Base-by-base conservation (phyloP, 1,140 invertebrate genomes). In the Platyura marginata region DNA sequence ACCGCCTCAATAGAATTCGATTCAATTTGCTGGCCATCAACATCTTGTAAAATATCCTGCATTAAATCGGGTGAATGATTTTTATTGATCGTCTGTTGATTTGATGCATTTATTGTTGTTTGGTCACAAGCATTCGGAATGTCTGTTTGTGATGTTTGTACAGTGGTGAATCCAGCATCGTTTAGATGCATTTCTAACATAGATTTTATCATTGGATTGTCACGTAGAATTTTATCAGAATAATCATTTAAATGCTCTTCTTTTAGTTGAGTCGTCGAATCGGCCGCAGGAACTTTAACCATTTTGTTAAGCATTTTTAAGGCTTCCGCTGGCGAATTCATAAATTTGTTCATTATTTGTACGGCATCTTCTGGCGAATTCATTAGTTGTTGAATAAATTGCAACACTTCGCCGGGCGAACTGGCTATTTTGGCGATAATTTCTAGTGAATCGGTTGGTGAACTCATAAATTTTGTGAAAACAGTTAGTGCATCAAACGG, bases 401-500 rank as follows among this genome's bases (percentile, higher is more conserved):
- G 51, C 2, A 61, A 47, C 36, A 61, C 58, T 40, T 61, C 59
- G 15, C 53, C 50, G 3, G 59, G 59, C n/a, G 59, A 61, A 42
- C 52, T 56, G 21, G 56, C 55, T 40, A 61, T 52, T 44, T 61
- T 61, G 4, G 55, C 56, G 34, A 61, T 61, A 8, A 61, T 61
- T 48, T 61, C 58, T 19, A 61, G 48, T 10, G 58, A 55, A 46
- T 61, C 59, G 15, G 55, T 59, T 16, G 59, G 59, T 2, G 56
- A 61, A 37, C 55, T 58, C 58, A 61, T 61, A 35, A 60, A 61
- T 45, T 61, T 61, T 2, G 58, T 61, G 36, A 61, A 61, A 51
- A 61, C 59, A 51, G 56, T 61, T 29, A 61, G 44, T 33, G 59
- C 59, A 44, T 61, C 56, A 40, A 61, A 56, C 15, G 59, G 59